Evolutionary conservation across 2,797 vertebrate species (phyloP), one percentile per base, ranked within the genome.

Genomic region (Gallinago stenura): DNA sequence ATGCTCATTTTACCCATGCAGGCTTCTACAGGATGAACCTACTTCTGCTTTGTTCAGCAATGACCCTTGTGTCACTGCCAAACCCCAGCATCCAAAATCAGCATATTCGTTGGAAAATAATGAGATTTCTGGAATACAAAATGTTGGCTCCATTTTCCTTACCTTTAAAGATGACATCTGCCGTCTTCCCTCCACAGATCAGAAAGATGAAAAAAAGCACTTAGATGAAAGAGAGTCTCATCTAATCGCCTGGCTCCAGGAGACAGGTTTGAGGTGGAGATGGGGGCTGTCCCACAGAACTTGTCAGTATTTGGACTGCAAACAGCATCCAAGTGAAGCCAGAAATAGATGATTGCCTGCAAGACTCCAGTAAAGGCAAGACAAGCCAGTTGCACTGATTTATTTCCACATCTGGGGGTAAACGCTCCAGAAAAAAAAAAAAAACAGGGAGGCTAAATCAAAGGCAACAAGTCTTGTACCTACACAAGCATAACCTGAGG

Each of bases 1-100:
- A 94, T 11, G 22, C 1, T 0, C 12, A 43, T 92, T 95, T 85
- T 85, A 83, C n/a, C 16, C 68, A 54, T 15, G 15, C 30, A 76
- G 81, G 17, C 64, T 95, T 84, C 80, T 88, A 57, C 73, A 87
- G 66, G 58, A 82, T 53, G 18, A 54, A 46, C 64, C 73, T 68
- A 26, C 66, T 95, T 90, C 78, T 95, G 88, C 90, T 96, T 93
- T 89, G 71, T 88, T 95, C 96, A 94, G 86, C 91, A 89, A 12
- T 41, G 62, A 91, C 88, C 88, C 89, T 30, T 57, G 57, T 58
- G 57, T 45, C 30, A 18, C 83, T 83, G 93, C 72, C 91, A 95
- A 94, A 73, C 33, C 50, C 57, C 68, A 58, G 65, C 83, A 92
- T 54, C 86, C 75, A 71, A 93, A 92, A 93, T 90, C 90, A 93